These are phyloP conservation scores for Dicentrarchus labrax DNA, from an alignment of 2,113 vertebrate species.

Conservation along the genomic window DNA sequence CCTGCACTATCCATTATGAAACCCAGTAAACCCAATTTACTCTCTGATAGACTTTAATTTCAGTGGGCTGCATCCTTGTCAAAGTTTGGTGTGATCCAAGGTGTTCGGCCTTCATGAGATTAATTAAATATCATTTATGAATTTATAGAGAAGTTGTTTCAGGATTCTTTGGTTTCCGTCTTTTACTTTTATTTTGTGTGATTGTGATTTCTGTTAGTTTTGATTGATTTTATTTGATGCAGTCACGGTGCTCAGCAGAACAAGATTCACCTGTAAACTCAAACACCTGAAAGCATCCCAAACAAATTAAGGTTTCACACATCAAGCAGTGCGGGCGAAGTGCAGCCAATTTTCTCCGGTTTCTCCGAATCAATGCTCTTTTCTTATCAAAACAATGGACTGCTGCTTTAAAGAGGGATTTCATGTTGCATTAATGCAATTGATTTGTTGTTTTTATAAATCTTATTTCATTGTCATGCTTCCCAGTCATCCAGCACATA, in stretches of 20 bases:
- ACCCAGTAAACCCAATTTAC: no score
- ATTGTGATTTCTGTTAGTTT: background rate
- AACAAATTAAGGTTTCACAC: conserved; percentile 4
- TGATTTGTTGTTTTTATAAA: background rate
- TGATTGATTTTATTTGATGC: background rate
- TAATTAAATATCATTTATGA: background rate
- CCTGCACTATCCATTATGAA: no score
- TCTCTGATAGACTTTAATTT: no score
- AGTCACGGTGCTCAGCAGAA: background rate
- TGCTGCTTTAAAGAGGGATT: background rate
- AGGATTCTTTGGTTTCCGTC: background rate
- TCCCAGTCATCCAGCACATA: background rate
- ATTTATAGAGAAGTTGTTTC: background rate
- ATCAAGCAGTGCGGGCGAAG: background rate
- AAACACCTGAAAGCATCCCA: conserved; percentile 5
- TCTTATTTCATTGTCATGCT: background rate
- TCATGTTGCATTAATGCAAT: background rate
- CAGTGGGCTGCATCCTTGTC: no score
- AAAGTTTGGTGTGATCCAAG: no score
- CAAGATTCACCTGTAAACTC: background rate
- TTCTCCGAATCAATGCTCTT: conserved; percentile 3
- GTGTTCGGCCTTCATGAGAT: background rate
- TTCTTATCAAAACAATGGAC: background rate
- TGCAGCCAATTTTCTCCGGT: conserved; percentile 14
- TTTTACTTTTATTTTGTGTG: background rate